Evolutionary conservation across 2,113 vertebrate species (phyloP).

Genomic region (Neodontobutis hainanensis): DNA sequence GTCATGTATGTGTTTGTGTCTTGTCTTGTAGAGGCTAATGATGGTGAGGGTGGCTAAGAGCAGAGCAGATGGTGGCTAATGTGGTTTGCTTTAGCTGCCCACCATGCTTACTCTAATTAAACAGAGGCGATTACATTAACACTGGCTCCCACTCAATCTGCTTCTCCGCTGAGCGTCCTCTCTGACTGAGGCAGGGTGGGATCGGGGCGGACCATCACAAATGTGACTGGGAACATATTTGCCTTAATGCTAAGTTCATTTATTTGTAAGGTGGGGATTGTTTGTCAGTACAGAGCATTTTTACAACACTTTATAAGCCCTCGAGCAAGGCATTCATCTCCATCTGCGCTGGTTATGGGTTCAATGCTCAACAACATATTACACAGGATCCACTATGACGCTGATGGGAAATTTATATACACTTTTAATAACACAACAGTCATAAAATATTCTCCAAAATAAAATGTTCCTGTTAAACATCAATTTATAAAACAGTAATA

Average conservation of each 20-base stretch:
- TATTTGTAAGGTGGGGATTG: not conserved
- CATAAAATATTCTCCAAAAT: too few relatives aligned
- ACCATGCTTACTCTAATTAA: constrained; percentile 76
- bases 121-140: constrained; percentile 74
- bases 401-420: too few relatives aligned
- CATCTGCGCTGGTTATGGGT: not conserved
- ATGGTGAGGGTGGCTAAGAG: constrained; percentile 61
- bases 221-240: constrained; percentile 31
- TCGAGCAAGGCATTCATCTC: constrained; percentile 14
- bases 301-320: not conserved
- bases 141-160: constrained; percentile 66
- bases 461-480: too few relatives aligned
- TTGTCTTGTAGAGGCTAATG: constrained; percentile 70
- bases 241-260: constrained; percentile 1
- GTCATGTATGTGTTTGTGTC: constrained; percentile 73
- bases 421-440: not conserved
- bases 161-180: constrained; percentile 45
- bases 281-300: not conserved
- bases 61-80: constrained; percentile 75
- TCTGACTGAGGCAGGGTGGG: constrained; percentile 17
- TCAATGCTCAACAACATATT: constrained; percentile 7
- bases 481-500: too few relatives aligned
- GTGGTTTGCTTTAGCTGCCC: constrained; percentile 72
- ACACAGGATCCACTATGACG: not conserved
- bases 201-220: constrained; percentile 31